Percentiles rank a stretch among this genome's conserved stretches.
Evolutionary conservation across 2,888 invertebrate genomes (phyloP).

Genomic region (Eumacrocentrus americanus): DNA sequence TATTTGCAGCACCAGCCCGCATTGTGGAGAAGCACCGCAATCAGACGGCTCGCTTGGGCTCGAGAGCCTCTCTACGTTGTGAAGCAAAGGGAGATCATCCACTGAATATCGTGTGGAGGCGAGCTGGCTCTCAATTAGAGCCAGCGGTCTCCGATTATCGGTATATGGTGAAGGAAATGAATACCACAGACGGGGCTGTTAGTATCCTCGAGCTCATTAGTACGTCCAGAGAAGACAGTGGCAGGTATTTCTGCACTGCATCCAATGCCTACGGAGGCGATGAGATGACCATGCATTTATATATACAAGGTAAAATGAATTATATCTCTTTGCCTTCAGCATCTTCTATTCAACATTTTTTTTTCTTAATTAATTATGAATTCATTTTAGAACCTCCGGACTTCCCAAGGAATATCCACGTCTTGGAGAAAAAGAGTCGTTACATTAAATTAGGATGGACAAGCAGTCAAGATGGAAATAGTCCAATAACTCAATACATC

Average conservation of each 20-base stretch:
- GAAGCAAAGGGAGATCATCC: slow-evolving; percentile 88
- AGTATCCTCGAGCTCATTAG: slow-evolving; percentile 85
- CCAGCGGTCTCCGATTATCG: slow-evolving; percentile 57
- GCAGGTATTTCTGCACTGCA: slow-evolving; percentile 85
- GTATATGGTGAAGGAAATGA: slow-evolving; percentile 55
- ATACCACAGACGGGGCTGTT: slow-evolving; percentile 70
- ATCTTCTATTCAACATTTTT: background rate
- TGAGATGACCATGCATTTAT: slow-evolving; percentile 87
- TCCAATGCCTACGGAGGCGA: slow-evolving; percentile 90
- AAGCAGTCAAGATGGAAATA: slow-evolving; percentile 87
- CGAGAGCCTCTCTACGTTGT: slow-evolving; percentile 71
- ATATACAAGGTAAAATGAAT: slow-evolving; percentile 76
- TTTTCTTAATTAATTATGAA: too few species aligned
- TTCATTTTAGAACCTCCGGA: slow-evolving; percentile 84
- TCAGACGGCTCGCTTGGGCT: slow-evolving; percentile 57
- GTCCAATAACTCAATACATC: slow-evolving; percentile 86
- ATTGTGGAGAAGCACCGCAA: slow-evolving; percentile 74
- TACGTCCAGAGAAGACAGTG: slow-evolving; percentile 87
- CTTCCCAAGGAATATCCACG: slow-evolving; percentile 83
- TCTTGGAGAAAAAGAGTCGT: slow-evolving; percentile 83
- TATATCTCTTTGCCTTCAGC: too few species aligned
- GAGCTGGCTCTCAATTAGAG: slow-evolving; percentile 66
- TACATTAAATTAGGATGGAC: slow-evolving; percentile 88
- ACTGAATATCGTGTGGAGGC: slow-evolving; percentile 83
- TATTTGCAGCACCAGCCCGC: slow-evolving; percentile 75